A percentile compares a stretch with the other conserved stretches of the same genome.
Evolutionary conservation across 2,113 vertebrate species (phyloP).

Genomic region (Echinops telfairi): DNA sequence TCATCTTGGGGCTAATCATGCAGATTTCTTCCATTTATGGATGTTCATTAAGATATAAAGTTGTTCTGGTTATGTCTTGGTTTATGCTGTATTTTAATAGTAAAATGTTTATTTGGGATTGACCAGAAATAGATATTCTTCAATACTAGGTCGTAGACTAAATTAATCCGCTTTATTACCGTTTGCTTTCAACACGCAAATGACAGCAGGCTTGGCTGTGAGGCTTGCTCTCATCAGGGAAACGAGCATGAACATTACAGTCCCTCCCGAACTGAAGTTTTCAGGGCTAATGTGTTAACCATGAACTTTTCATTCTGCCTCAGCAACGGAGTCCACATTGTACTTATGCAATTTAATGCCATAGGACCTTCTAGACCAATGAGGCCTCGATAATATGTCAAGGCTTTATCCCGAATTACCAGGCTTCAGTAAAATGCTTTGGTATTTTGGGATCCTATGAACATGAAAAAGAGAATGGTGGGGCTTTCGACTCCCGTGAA

Average conservation of each 20-base stretch:
- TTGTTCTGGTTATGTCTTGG: neutral
- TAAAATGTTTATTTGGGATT: neutral
- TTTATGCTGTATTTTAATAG: neutral
- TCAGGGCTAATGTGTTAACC: neutral
- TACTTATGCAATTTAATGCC: neutral
- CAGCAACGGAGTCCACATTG: neutral
- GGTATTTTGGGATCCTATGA: neutral
- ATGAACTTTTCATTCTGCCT: neutral
- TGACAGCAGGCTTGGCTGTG: neutral
- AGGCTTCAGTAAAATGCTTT: neutral
- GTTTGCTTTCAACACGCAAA: neutral
- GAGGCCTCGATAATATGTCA: neutral
- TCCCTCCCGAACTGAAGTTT: neutral
- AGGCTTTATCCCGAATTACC: neutral
- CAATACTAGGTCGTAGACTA: neutral
- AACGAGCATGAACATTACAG: neutral
- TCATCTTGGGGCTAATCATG: neutral
- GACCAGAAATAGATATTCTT: neutral
- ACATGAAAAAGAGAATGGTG: neutral
- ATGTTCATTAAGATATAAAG: neutral
- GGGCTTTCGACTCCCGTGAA: no score
- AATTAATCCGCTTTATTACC: neutral
- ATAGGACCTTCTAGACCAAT: neutral
- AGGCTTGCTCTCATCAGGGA: neutral
- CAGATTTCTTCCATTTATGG: neutral